These are phyloP conservation scores for Morinoia aosen DNA, from an alignment of 2,888 invertebrate genomes.

Conservation along the genomic window DNA sequence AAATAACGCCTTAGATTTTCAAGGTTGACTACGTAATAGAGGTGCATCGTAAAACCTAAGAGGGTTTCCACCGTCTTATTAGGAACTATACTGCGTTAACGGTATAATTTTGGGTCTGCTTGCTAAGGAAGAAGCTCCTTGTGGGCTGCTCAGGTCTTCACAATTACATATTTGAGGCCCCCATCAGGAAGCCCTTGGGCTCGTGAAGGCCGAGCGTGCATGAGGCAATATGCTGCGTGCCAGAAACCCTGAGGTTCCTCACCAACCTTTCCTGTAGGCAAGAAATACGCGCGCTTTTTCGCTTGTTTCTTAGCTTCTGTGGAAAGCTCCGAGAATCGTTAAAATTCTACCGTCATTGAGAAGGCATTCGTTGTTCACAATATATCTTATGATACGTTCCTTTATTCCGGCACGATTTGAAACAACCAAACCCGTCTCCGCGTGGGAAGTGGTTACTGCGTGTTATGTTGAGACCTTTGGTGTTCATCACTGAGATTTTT, in stretches of 20 bases:
- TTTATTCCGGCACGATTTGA: background rate
- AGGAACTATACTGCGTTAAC: background rate
- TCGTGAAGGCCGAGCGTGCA: constrained; percentile 27
- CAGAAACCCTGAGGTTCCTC: background rate
- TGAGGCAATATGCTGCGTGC: background rate
- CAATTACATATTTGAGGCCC: background rate
- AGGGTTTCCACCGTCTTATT: background rate
- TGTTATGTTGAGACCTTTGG: background rate
- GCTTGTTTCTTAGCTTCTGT: background rate
- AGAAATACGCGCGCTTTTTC: background rate
- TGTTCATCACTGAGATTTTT: background rate
- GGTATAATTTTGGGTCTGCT: constrained; percentile 1
- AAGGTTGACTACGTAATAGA: background rate
- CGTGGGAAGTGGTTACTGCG: background rate
- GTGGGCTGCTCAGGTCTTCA: background rate
- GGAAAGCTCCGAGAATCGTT: background rate
- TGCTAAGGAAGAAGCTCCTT: constrained; percentile 14
- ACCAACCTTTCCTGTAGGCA: background rate
- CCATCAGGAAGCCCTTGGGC: constrained; percentile 46
- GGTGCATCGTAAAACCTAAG: background rate
- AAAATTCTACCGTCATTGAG: background rate
- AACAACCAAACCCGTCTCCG: background rate
- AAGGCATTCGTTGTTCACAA: background rate
- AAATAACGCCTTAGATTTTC: background rate
- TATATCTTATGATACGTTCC: background rate